Evolutionary conservation across 2,888 invertebrate genomes (phyloP), one percentile per base, ranked within the genome.

Genomic region (Calameuta pallipes): DNA sequence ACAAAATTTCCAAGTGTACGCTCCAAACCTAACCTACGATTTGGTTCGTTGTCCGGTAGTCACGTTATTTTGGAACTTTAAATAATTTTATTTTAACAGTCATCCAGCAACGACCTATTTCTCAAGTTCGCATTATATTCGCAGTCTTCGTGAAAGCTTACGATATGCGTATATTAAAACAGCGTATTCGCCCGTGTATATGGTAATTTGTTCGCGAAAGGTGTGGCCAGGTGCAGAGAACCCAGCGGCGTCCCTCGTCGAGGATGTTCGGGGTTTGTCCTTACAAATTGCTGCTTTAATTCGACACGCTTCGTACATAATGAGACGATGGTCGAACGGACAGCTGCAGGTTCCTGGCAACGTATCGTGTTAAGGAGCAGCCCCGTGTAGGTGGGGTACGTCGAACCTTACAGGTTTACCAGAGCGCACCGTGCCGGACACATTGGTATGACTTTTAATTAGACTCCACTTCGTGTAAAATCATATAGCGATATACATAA

Each of bases 261-360:
- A 78, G 75, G 73, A 81, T 79, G 83, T 82, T 71, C 80, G 76
- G 79, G 79, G 80, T 80, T 80, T 79, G 82, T 84, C 77, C 81
- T 81, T 81, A 84, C 87, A 86, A 87, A 86, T 85, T 87, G 81
- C 84, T 81, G 80, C 79, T 81, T 86, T 84, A 85, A 86, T 87
- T 85, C 77, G 84, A 87, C 86, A 86, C 83, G 87, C 80, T 84
- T 81, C 77, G 75, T 78, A 81, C 75, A 74, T 80, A 80, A 80
- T 68, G 73, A 82, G 73, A 77, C 76, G 74, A 77, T 77, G 73
- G 69, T 78, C 79, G 78, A 79, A 56, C 56, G 56, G 71, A 34
- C 71, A 34, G 31, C 33, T 33, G 71, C 71, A 71, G 71, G 71
- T 71, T 71, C 12, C 71, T 56, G 56, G 56, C 56, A 9, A 23